Evolutionary conservation across 2,888 invertebrate genomes (phyloP), one percentile per base, ranked within the genome.

Genomic region (Pristionchus arcanus): DNA sequence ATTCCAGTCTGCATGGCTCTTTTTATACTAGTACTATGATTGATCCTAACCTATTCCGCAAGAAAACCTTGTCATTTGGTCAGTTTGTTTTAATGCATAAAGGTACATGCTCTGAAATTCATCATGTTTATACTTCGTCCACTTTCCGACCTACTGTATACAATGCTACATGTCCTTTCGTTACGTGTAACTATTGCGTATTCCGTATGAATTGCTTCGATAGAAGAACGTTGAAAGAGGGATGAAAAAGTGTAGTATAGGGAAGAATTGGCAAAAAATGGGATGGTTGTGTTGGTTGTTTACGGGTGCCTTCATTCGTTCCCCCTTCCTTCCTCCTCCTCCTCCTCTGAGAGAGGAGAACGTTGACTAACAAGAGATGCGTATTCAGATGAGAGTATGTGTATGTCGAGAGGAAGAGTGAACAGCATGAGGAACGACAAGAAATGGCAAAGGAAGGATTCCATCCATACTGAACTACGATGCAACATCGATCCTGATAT

Each of bases 401-500:
- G 59, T 85, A 28, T 31, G 31, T 49, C 49, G 55, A 55, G 85
- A n/a, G 21, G 31, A 13, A 66, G 87, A 68, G 66, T 87, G 25
- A 68, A 66, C 25, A 68, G 37, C 31, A 74, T 53, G 37, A 88
- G 87, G 63, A 74, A 74, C 25, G 87, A 88, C 2, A 88, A 88
- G 74, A 88, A 88, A n/a, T 88, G 87, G 87, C 55, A 71, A 15
- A 28, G 87, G 53, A 88, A 88, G 28, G 87, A 88, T 25, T 55
- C 87, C 2, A 74, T 59, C 31, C 87, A 74, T 34, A 74, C 87
- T 16, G 87, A 88, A 89, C 85, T 68, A 63, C 90, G 91, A 90
- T 91, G 74, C 89, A 92, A 25, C 90, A 91, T 90, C 53, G 85
- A 90, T 34, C 87, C 90, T 11, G 90, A 90, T 28, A 31, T 90